Conservation (phyloP, 2,797 vertebrate genomes). For the Melanotaenia pygmaea region DNA sequence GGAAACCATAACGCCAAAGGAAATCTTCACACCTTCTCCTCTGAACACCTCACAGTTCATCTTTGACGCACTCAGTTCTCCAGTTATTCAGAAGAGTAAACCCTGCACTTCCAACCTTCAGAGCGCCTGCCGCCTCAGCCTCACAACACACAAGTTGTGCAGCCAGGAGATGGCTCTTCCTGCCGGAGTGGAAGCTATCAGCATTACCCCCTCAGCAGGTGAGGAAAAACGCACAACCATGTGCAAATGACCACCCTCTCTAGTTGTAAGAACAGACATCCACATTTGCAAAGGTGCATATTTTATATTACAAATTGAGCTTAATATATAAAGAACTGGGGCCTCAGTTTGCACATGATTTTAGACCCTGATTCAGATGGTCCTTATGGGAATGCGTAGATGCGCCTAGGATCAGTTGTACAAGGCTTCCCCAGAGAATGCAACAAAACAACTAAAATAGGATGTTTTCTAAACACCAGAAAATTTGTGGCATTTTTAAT, state of each 20-base stretch:
- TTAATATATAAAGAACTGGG: conserved; percentile 3
- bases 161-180: conserved; percentile 91
- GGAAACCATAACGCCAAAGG: conserved; percentile 72
- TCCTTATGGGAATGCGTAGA: too few species aligned
- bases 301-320: conserved; percentile 11
- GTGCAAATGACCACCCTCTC: neutral
- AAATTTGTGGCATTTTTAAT: too few species aligned
- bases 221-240: conserved; percentile 27
- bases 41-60: conserved; percentile 62
- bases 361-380: neutral
- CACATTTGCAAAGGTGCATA: neutral
- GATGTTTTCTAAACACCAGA: too few species aligned
- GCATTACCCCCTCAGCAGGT: conserved; percentile 96
- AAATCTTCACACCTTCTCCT: conserved; percentile 40
- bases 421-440: too few species aligned
- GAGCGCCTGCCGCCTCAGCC: conserved; percentile 90
- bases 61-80: conserved; percentile 71
- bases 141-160: conserved; percentile 89
- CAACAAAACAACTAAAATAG: too few species aligned
- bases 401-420: too few species aligned
- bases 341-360: conserved; percentile 7
- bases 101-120: conserved; percentile 91
- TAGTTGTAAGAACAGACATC: neutral
- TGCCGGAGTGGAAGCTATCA: conserved; percentile 90
- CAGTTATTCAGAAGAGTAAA: conserved; percentile 83